phyloP scores from a whole-genome alignment of 2,113 vertebrate species.

The Alexandromys fortis region DNA sequence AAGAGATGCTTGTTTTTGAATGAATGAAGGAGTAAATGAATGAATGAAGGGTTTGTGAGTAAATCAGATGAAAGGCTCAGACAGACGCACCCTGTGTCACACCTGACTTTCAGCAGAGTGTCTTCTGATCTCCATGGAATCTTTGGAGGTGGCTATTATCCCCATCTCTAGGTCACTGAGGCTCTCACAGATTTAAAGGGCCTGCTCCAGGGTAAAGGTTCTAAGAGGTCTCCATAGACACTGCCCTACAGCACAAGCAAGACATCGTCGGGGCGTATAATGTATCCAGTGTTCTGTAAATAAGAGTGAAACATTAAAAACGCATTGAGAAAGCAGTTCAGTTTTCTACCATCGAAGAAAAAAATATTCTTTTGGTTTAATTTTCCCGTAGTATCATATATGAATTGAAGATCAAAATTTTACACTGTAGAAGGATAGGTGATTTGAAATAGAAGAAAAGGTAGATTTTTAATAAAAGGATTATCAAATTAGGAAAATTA shows the following conservation, averaged over 20 bases:
- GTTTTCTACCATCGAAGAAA: not conserved
- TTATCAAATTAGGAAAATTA: not conserved
- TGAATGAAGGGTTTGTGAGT: not conserved
- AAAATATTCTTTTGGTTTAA: not conserved
- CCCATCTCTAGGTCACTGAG: not conserved
- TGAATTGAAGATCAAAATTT: constrained; percentile 39
- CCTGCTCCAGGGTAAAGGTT: not conserved
- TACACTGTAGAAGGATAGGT: not conserved
- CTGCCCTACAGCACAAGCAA: not conserved
- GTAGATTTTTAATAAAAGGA: constrained; percentile 44
- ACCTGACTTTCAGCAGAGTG: not conserved
- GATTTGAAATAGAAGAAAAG: constrained; percentile 34
- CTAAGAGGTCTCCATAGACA: not conserved
- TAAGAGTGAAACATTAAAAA: constrained; percentile 33
- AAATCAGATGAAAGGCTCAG: not conserved
- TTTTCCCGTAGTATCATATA: not conserved
- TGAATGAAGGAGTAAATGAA: not conserved
- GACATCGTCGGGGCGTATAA: not conserved
- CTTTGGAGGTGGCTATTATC: not conserved
- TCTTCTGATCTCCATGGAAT: not conserved
- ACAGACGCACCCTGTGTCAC: not conserved
- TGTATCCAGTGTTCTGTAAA: not conserved
- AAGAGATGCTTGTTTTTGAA: not conserved
- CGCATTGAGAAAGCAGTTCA: not conserved
- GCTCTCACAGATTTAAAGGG: not conserved